Conservation (phyloP, 2,797 vertebrate genomes). For the Tapera naevia region DNA sequence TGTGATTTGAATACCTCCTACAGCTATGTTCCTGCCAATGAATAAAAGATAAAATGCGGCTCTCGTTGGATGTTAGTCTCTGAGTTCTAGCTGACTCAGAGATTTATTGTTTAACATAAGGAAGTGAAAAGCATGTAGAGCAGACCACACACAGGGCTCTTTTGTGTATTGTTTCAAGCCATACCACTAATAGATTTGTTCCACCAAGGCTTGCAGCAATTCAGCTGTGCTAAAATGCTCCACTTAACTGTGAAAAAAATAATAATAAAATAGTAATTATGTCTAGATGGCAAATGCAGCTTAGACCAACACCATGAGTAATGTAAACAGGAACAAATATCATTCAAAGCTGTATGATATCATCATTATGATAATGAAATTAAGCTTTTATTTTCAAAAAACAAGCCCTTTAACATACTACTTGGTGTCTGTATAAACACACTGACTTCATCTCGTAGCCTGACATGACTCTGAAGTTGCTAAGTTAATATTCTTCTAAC, state of each 20-base stretch:
- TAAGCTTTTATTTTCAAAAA: conserved; percentile 69
- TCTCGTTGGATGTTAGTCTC: conserved; percentile 76
- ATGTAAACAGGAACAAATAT: conserved; percentile 75
- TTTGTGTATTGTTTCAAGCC: conserved; percentile 84
- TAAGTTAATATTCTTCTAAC: conserved; percentile 34
- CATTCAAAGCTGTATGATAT: conserved; percentile 58
- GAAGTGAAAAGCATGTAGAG: conserved; percentile 77
- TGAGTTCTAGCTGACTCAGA: conserved; percentile 79
- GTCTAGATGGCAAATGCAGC: conserved; percentile 73
- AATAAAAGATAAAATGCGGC: conserved; percentile 83
- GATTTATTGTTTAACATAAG: conserved; percentile 84
- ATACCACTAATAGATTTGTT: conserved; percentile 84
- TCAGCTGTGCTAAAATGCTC: conserved; percentile 82
- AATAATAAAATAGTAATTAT: conserved; percentile 83
- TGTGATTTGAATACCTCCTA: conserved; percentile 87
- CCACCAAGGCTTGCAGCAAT: conserved; percentile 78
- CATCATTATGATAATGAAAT: conserved; percentile 66
- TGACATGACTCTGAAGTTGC: conserved; percentile 2
- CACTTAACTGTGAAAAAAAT: conserved; percentile 82
- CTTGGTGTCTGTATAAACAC: conserved; percentile 1
- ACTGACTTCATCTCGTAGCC: not conserved
- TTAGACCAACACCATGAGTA: conserved; percentile 69
- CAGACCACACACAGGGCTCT: conserved; percentile 83
- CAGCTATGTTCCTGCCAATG: conserved; percentile 84
- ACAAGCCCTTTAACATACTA: conserved; percentile 44